Percentiles rank a stretch among this genome's conserved stretches.
Conservation (phyloP, 2,888 invertebrate genomes). For the Lycophotia porphyrea region DNA sequence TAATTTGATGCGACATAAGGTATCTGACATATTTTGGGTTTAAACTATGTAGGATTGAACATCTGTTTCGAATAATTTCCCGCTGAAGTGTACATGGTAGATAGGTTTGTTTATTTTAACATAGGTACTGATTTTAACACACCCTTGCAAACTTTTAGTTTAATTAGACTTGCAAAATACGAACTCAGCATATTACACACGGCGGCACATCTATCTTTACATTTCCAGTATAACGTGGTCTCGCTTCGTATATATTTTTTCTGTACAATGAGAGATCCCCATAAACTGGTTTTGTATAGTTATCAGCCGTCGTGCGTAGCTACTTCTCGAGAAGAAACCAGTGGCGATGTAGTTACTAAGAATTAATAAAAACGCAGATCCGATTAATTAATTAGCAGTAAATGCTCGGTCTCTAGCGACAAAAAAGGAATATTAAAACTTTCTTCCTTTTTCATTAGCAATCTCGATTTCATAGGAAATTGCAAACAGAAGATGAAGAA, state of each 20-base stretch:
- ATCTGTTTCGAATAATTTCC: background rate
- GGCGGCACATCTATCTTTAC: too few relatives aligned
- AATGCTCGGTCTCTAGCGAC: background rate
- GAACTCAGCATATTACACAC: conserved; percentile 7
- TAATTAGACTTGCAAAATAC: conserved; percentile 6
- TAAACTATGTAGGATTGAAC: background rate
- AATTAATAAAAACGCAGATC: background rate
- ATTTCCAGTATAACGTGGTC: too few relatives aligned
- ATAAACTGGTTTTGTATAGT: too few relatives aligned
- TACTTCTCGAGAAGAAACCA: too few relatives aligned
- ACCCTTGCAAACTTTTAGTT: conserved; percentile 15
- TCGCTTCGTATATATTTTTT: too few relatives aligned
- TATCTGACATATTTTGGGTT: background rate
- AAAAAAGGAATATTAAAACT: background rate
- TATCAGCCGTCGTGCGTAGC: too few relatives aligned
- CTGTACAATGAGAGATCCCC: too few relatives aligned
- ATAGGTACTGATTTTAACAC: conserved; percentile 1
- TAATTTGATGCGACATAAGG: background rate
- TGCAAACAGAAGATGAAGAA: background rate
- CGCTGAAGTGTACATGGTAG: background rate
- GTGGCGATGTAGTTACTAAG: background rate
- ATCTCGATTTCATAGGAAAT: background rate
- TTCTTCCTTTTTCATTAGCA: background rate
- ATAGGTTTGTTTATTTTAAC: conserved; percentile 1
- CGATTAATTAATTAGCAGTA: conserved; percentile 1